Conservation (phyloP, 2,797 vertebrate species). For the Takifugu rubripes region DNA sequence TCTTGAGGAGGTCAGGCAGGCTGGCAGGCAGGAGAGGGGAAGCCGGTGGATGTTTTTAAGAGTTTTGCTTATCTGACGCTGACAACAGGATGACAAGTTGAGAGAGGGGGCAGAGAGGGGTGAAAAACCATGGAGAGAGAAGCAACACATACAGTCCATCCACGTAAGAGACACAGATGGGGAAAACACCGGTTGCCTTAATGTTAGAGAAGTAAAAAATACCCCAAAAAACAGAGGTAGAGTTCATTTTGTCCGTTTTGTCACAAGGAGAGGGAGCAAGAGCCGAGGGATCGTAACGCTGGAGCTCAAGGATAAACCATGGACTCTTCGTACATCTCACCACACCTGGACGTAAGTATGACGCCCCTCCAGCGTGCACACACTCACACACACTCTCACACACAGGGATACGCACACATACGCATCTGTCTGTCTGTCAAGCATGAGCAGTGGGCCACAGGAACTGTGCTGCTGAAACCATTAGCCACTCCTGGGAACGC, state of each 20-base stretch:
- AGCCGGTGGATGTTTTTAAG: conserved; percentile 66
- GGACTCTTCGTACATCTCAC: conserved; percentile 80
- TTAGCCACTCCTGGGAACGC: conserved; percentile 65
- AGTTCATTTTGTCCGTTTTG: conserved; percentile 60
- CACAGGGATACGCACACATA: conserved; percentile 18
- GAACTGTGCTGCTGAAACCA: conserved; percentile 68
- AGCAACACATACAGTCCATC: conserved; percentile 29
- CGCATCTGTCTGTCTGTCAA: conserved; percentile 43
- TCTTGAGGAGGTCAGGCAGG: conserved; percentile 55
- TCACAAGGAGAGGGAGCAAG: conserved; percentile 67
- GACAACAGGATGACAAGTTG: conserved; percentile 76
- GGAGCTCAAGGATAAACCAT: conserved; percentile 84
- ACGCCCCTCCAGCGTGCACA: conserved; percentile 29
- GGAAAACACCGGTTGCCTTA: conserved; percentile 42
- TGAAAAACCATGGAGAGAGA: conserved; percentile 59
- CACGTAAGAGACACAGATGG: conserved; percentile 41
- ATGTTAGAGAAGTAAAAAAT: conserved; percentile 40
- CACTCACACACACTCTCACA: conserved; percentile 18
- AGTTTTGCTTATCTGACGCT: conserved; percentile 69
- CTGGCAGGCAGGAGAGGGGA: conserved; percentile 54
- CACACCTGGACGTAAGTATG: conserved; percentile 81
- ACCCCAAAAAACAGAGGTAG: too few relatives aligned
- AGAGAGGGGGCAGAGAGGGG: conserved; percentile 46
- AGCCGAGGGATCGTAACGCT: conserved; percentile 80
- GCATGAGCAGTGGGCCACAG: conserved; percentile 55